These are phyloP conservation scores for Tromatobia lineatoria DNA, from an alignment of 2,888 invertebrate genomes.

Conservation along the genomic window DNA sequence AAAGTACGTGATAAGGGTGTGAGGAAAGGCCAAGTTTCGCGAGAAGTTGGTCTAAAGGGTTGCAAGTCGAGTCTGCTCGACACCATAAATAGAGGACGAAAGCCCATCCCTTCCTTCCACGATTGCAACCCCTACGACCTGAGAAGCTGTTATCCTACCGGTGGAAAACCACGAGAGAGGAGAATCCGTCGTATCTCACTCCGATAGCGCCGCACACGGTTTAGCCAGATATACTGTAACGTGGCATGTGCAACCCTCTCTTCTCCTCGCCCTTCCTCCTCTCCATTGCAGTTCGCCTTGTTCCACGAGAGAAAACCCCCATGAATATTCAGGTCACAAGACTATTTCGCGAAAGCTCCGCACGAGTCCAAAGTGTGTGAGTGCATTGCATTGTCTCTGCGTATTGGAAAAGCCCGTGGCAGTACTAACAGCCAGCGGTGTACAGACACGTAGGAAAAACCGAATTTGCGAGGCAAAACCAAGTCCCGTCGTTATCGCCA, in stretches of 20 bases:
- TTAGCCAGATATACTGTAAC: conserved; percentile 19
- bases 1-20: conserved; percentile 1
- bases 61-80: neutral
- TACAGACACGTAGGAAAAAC: conserved; percentile 31
- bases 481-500: conserved; percentile 49
- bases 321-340: conserved; percentile 67
- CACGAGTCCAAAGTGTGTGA: conserved; percentile 7
- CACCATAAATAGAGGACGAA: conserved; percentile 9
- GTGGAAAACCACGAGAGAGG: conserved; percentile 30
- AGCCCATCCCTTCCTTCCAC: conserved; percentile 11
- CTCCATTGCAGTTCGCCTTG: neutral
- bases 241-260: neutral
- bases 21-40: neutral
- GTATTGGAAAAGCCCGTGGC: conserved; percentile 21
- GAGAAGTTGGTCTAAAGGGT: neutral
- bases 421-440: conserved; percentile 29
- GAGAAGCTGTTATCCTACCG: conserved; percentile 36
- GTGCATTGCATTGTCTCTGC: conserved; percentile 19
- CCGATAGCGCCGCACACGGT: conserved; percentile 28
- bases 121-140: conserved; percentile 23
- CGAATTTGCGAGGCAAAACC: conserved; percentile 61
- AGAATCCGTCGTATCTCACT: conserved; percentile 36
- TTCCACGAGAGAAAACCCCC: conserved; percentile 34
- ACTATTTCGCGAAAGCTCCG: conserved; percentile 44
- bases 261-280: neutral